Base-by-base conservation (phyloP, 2,113 vertebrate genomes). In the Vidua chalybeata region DNA sequence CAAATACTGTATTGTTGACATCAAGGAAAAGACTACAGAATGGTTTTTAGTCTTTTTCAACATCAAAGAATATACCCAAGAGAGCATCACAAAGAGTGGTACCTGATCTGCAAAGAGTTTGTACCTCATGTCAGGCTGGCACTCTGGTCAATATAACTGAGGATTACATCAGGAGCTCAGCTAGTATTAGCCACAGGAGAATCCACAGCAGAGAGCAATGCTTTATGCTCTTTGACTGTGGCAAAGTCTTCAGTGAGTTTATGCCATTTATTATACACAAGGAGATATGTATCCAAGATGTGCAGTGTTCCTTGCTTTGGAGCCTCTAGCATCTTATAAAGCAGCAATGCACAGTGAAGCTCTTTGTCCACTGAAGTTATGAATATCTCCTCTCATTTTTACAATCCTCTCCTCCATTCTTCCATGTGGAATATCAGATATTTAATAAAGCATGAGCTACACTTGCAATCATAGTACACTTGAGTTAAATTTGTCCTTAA, bases 111-210 rank as follows among this genome's bases (percentile, higher is more conserved):
- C 45, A 55, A 26, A 12, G 33, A 45, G 10, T 52, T 92, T 56
- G 18, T 55, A 43, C 27, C 26, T 83, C 26, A 23, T 22, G 10
- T 52, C 3, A 5, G 26, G 26, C 23, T 35, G 26, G 76, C 33
- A 17, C 14, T 67, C 2, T 66, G 35, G 15, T 48, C 19, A 43
- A 0, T 0, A 0, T 61, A 63, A 37, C 7, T 1, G 6, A 66
- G 33, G 11, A 15, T 66, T 46, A 13, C 2, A 8, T 21, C 1
- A 4, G 6, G 8, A 59, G 7, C 6, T 58, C 33, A 55, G 39
- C 7, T 63, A 1, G 9, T 66, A 19, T 30, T 59, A 67, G 35
- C 23, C 33, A 35, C 7, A 58, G 33, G 37, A 90, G 19, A 64
- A 74, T 59, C 33, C 49, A 81, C 26, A 84, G 15, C 2, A 11